phyloP scores from a whole-genome alignment of 2,113 vertebrate genomes.

The Pseudonaja textilis region DNA sequence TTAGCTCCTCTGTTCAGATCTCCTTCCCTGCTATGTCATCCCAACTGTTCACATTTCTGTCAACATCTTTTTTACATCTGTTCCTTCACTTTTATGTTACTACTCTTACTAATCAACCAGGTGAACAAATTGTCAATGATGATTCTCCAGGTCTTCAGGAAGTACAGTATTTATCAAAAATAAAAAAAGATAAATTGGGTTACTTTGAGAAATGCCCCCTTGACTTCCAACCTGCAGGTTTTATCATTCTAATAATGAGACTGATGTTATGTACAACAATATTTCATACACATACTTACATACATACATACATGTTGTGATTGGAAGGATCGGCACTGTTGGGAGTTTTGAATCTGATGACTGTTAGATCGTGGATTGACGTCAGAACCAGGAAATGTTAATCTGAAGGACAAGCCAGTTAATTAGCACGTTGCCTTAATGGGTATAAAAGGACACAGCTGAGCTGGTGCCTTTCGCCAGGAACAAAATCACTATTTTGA shows the following conservation, averaged over 20 bases:
- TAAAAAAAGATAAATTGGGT: background rate
- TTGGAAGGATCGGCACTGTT: too few species aligned
- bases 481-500: too few species aligned
- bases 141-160: slow-evolving; percentile 12
- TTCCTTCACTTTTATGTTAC: background rate
- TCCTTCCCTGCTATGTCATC: background rate
- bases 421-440: too few species aligned
- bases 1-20: background rate
- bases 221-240: background rate
- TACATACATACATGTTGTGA: too few species aligned
- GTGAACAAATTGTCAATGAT: background rate
- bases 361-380: too few species aligned
- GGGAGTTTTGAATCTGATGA: too few species aligned
- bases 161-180: background rate
- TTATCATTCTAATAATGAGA: slow-evolving; percentile 26
- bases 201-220: slow-evolving; percentile 8
- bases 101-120: background rate
- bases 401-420: too few species aligned
- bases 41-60: slow-evolving; percentile 14
- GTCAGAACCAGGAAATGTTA: too few species aligned
- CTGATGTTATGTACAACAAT: background rate
- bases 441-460: too few species aligned
- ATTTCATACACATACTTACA: background rate
- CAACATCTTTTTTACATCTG: background rate
- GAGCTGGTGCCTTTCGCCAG: too few species aligned